phyloP scores from a whole-genome alignment of 2,797 vertebrate genomes.

The Enteromius radiatus region DNA sequence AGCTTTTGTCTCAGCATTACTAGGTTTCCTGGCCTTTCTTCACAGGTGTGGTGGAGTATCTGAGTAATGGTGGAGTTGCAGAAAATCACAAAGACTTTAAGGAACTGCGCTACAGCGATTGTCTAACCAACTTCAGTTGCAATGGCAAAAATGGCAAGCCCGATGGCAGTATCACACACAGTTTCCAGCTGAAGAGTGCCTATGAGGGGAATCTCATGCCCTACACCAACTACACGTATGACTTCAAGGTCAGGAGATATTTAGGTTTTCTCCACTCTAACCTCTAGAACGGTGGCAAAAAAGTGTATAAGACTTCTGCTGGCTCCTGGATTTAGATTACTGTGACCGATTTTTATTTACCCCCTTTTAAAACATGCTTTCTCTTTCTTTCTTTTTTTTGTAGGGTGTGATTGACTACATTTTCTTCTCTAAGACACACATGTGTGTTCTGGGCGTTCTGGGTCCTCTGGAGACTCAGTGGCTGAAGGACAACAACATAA shows the following conservation, averaged over 20 bases:
- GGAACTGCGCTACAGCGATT: slow-evolving; percentile 94
- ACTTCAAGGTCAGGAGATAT: slow-evolving; percentile 84
- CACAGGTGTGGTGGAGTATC: slow-evolving; percentile 95
- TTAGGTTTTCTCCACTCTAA: neutral
- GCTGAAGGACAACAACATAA: slow-evolving; percentile 96
- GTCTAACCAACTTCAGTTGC: slow-evolving; percentile 98
- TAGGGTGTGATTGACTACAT: slow-evolving; percentile 99
- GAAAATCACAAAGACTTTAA: slow-evolving; percentile 99
- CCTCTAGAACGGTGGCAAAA: no score
- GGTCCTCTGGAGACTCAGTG: slow-evolving; percentile 97
- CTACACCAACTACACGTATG: slow-evolving; percentile 99
- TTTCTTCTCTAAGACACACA: slow-evolving; percentile 98
- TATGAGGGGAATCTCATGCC: slow-evolving; percentile 97
- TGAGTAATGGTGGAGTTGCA: slow-evolving; percentile 93
- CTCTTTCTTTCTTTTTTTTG: neutral
- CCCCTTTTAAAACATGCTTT: neutral
- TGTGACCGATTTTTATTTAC: neutral
- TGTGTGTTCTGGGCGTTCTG: slow-evolving; percentile 92
- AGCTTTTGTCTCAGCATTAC: slow-evolving; percentile 2
- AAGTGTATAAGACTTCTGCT: neutral
- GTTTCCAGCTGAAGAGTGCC: slow-evolving; percentile 96
- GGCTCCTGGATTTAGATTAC: neutral
- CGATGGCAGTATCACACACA: slow-evolving; percentile 93
- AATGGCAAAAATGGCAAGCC: slow-evolving; percentile 89
- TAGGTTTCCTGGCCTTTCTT: neutral